Base-by-base conservation (phyloP, 2,113 vertebrate genomes). In the Ictalurus punctatus region DNA sequence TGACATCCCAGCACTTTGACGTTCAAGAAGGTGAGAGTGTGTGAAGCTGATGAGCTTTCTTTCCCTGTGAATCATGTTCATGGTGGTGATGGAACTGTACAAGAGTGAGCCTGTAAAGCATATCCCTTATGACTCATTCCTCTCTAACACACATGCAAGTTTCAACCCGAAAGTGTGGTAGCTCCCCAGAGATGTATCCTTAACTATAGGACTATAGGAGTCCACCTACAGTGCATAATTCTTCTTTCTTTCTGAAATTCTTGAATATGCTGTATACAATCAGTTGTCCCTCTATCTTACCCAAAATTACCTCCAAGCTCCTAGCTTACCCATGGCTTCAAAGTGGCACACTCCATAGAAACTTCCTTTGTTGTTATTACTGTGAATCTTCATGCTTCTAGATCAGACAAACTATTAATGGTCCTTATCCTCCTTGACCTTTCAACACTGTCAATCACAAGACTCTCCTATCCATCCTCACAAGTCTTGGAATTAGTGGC, bases 1-100 rank as follows among this genome's bases (percentile, higher is more conserved):
- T 90, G 91, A 91, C 89, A 85, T 88, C 86, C 19, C 30, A 34
- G 84, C 87, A 74, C 73, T 91, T 54, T 87, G 89, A 84, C 85
- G 86, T 63, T 79, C 27, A 83, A 89, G 73, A 81, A 81, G 84
- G 80, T 67, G 86, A 52, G 30, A 48, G 76, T 48, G 61, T 54
- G 83, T 73, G n/a, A 90, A 37, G 59, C 79, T 88, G 80, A 86
- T 88, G 86, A 67, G 82, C 63, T 86, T 85, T 76, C 87, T 90
- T 73, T 6, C 87, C 78, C 79, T 83, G n/a, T 84, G 87, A 90
- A 84, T 79, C 84, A 87, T 58, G 56, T 76, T 87, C 54, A 37
- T 74, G 82, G 27, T 21, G 56, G 19, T 44, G 61, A 91, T 48
- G 73, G n/a, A 86, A 65, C 73, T 87, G 88, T 78, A 85, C 67